Evolutionary conservation across 2,113 vertebrate genomes (phyloP), one percentile per base, ranked within the genome.

Genomic region (Bubo bubo): DNA sequence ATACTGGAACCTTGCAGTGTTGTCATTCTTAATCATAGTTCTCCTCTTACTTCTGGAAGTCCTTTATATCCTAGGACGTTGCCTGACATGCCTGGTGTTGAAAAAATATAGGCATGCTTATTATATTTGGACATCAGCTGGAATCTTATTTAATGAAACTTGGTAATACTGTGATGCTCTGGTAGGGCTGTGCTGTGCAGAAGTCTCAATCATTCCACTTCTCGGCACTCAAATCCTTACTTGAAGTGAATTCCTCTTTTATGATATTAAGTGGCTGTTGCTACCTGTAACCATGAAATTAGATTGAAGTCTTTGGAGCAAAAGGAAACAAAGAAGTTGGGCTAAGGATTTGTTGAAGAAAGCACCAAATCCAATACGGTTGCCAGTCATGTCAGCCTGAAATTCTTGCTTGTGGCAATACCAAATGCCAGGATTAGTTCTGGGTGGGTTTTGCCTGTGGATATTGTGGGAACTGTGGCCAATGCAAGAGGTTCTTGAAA

Each of bases 11-110:
- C 35, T 85, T 93, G 74, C 55, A 79, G n/a, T 59, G 32, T 90
- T 96, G 95, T 84, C 20, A 80, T 73, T 95, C 67, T 88, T 96
- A 74, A 67, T 88, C 67, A 47, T 94, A 90, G 62, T 96, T 80
- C 35, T 93, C 39, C 35, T 50, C 16, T 62, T 76, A 37, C 13
- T 90, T 94, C 79, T 91, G 60, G 30, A 45, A 79, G 39, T 77
- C 14, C 6, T 92, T 95, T 94, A 81, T 60, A 63, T 80, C 22
- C 20, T 64, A n/a, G 49, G 45, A 72, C 52, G 34, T 70, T 95
- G 85, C 49, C 39, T 0, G 0, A 39, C 21, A 21, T 43, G 24
- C 21, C 22, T 60, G n/a, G 26, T 74, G 14, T 64, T 88, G n/a
- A 55, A 52, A 79, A 82, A 70, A n/a, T 60, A 39, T 5, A 56